Evolutionary conservation across 2,888 invertebrate genomes (phyloP), one percentile per base, ranked within the genome.

Genomic region (Coelopa pilipes): DNA sequence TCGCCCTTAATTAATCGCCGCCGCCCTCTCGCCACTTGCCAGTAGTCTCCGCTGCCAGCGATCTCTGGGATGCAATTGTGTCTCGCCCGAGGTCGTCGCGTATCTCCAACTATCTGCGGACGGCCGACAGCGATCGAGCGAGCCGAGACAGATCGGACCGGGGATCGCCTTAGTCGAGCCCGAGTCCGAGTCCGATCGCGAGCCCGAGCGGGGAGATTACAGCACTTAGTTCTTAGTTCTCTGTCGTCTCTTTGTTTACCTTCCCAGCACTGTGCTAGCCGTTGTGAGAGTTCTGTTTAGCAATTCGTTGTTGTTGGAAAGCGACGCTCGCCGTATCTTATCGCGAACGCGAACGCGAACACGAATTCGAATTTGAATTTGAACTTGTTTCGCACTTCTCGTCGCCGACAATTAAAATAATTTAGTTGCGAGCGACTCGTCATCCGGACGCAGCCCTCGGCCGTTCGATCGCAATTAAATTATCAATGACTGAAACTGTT

Each of bases 321-420:
- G 12, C 12, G 12, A 50, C 70, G n/a, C 62, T 34, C n/a, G 34
- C 34, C 34, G 19, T 60, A 62, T 70, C 70, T 70, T 70, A 70
- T 70, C 70, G 46, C 45, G 19, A 34, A 34, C 34, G 2, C 34
- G 34, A 34, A 34, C 7, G 2, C 7, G 34, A 34, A 34, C 7
- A 4, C 7, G 34, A 34, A 34, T 7, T 34, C 7, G 34, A 55
- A 55, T 65, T 70, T 47, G 21, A 70, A 60, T 72, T 72, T 72
- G 55, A 70, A 70, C 47, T 65, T 71, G 55, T 65, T 65, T 71
- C 65, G 45, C 24, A 46, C 46, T 59, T 13, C 19, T 21, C 34
- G 7, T 4, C 34, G 34, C 34, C 2, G 34, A 34, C 34, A 13
- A 59, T 70, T 60, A 10, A 60, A 24, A 19, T 62, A 46, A 65